These are phyloP conservation scores for Sciurus carolinensis DNA, from an alignment of 2,797 vertebrate species.

Conservation along the genomic window DNA sequence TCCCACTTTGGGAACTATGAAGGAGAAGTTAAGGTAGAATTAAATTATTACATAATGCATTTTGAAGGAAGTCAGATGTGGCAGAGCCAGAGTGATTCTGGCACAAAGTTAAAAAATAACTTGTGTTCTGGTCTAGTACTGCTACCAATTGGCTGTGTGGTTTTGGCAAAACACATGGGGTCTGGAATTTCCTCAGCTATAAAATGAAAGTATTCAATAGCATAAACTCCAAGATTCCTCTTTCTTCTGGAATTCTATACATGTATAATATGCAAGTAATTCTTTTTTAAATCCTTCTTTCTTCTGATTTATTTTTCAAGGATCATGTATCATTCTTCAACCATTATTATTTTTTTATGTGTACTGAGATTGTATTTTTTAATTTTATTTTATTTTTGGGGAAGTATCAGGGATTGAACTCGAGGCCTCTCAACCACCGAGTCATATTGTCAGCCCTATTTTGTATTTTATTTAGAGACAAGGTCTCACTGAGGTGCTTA, in stretches of 20 bases:
- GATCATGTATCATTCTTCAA: background rate
- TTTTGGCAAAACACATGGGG: constrained; percentile 33
- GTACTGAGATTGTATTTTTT: background rate
- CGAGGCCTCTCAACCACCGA: too few species aligned
- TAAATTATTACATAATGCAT: constrained; percentile 15
- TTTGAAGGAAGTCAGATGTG: constrained; percentile 11
- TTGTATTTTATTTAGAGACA: too few species aligned
- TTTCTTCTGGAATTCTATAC: constrained; percentile 18
- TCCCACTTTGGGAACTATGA: background rate
- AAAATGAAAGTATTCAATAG: background rate
- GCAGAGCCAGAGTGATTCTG: background rate
- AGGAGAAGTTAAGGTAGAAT: background rate
- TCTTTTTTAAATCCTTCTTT: background rate
- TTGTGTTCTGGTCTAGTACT: background rate
- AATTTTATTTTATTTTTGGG: too few species aligned
- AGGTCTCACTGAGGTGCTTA: too few species aligned
- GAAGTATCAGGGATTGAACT: too few species aligned
- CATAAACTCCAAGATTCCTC: background rate
- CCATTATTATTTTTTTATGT: background rate
- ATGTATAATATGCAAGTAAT: background rate
- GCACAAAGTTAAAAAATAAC: background rate
- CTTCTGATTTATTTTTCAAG: background rate
- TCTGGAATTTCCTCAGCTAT: background rate
- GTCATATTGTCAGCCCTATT: too few species aligned
- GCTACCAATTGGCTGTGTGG: background rate